Evolutionary conservation across 2,113 vertebrate genomes (phyloP).

Genomic region (Ursus arctos): DNA sequence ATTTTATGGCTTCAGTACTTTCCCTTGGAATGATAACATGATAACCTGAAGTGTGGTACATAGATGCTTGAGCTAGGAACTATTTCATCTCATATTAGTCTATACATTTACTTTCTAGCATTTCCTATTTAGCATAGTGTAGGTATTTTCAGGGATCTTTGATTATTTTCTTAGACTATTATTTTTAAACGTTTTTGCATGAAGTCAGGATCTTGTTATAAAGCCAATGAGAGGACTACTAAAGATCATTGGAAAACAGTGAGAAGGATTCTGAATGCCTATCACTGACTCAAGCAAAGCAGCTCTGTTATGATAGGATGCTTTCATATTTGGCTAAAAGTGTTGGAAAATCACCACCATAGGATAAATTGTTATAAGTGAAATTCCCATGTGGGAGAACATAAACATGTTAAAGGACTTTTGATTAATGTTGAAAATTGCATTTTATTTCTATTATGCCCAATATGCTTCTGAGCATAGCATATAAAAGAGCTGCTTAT

Average conservation of each 20-base stretch:
- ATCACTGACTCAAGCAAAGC: not conserved
- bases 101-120: not conserved
- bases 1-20: not conserved
- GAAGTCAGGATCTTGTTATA: not conserved
- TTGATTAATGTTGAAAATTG: not conserved
- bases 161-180: not conserved
- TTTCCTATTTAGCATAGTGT: not conserved
- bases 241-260: not conserved
- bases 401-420: not conserved
- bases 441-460: not conserved
- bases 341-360: not conserved
- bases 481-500: not conserved
- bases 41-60: not conserved
- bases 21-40: not conserved
- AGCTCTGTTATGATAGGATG: not conserved
- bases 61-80: not conserved
- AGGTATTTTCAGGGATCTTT: not conserved
- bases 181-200: not conserved
- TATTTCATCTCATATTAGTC: not conserved
- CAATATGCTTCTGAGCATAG: not conserved
- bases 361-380: not conserved
- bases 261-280: not conserved
- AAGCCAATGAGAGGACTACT: not conserved
- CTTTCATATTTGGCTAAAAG: not conserved
- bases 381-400: not conserved